phyloP scores from a whole-genome alignment of 2,797 vertebrate genomes.

The Etheostoma perlongum region DNA sequence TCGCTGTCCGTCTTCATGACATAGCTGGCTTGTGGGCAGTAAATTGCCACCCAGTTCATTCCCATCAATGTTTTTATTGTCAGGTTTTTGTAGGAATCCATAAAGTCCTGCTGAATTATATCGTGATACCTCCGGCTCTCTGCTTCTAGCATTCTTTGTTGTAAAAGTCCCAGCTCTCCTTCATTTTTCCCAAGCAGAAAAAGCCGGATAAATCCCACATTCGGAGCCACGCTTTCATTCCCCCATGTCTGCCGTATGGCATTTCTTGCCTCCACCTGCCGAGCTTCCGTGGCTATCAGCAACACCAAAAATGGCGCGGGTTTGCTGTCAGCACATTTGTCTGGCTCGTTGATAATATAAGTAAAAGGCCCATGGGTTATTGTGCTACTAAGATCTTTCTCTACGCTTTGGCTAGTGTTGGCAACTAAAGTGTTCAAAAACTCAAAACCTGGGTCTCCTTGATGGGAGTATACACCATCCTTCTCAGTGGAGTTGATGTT shows the following conservation, averaged over 20 bases:
- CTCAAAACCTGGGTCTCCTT: slow-evolving; percentile 82
- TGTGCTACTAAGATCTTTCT: slow-evolving; percentile 71
- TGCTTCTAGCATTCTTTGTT: slow-evolving; percentile 88
- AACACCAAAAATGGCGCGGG: slow-evolving; percentile 90
- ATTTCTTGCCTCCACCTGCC: slow-evolving; percentile 91
- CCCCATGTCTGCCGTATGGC: slow-evolving; percentile 97
- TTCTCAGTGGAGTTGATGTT: slow-evolving; percentile 83
- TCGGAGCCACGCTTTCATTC: slow-evolving; percentile 89
- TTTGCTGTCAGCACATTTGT: slow-evolving; percentile 86
- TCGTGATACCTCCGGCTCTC: slow-evolving; percentile 92
- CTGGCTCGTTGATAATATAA: slow-evolving; percentile 92
- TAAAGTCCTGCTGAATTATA: slow-evolving; percentile 95
- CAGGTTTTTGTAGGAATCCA: slow-evolving; percentile 95
- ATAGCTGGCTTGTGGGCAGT: slow-evolving; percentile 90
- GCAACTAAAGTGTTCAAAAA: slow-evolving; percentile 76
- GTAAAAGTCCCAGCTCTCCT: slow-evolving; percentile 76
- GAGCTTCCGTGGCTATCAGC: slow-evolving; percentile 92
- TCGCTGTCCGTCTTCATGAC: slow-evolving; percentile 99
- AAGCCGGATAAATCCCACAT: slow-evolving; percentile 87
- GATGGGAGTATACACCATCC: slow-evolving; percentile 63
- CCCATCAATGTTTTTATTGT: slow-evolving; percentile 98
- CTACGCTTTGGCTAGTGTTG: slow-evolving; percentile 87
- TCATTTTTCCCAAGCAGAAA: slow-evolving; percentile 91
- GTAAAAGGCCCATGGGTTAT: slow-evolving; percentile 86
- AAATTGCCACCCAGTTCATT: slow-evolving; percentile 95